Base-by-base conservation (phyloP, 2,113 vertebrate species). In the Platichthys stellatus region DNA sequence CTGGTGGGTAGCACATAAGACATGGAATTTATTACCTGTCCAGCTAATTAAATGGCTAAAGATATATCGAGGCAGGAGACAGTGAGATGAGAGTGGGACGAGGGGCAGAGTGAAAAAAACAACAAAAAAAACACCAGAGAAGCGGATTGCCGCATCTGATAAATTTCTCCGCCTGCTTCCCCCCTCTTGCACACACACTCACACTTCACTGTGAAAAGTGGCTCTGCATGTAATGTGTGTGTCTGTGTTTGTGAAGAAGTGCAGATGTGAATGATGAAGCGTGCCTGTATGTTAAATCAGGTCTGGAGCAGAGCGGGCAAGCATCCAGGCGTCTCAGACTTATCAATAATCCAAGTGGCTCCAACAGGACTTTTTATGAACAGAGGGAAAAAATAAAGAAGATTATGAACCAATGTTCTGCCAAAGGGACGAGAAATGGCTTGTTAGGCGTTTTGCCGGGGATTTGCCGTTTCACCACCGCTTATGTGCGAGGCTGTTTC, bases 41-140 rank as follows among this genome's bases (percentile, higher is more conserved):
- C 70, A 17, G 88, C 90, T 94, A 94, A 94, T 93, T 91, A 93
- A 93, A 92, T 90, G 88, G 86, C 83, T 86, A 69, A 83, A 91
- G 91, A 93, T 91, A 90, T 92, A 92, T 89, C 45, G 80, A 80
- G 40, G 69, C 63, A 66, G 54, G 64, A 51, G 76, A 80, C 75
- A 82, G 75, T 53, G 81, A 72, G 76, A 81, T 78, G 81, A 88
- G 83, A 81, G 80, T 76, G 70, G 64, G 81, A 84, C 77, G 68
- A 86, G 69, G 82, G 80, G 77, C 74, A 26, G 73, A 81, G 79
- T 49, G 74, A 76, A 72, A 82, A 31, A 6, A 21, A 38, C 2
- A 43, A 31, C 28, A 21, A 35, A 9, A 12, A 40, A 70, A 88
- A 78, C 66, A 76, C 74, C 64, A 66, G 43, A 54, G 73, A 83